phyloP scores from a whole-genome alignment of 92 coral and sea anemone genomes.

The Palythoa grandiflora region DNA sequence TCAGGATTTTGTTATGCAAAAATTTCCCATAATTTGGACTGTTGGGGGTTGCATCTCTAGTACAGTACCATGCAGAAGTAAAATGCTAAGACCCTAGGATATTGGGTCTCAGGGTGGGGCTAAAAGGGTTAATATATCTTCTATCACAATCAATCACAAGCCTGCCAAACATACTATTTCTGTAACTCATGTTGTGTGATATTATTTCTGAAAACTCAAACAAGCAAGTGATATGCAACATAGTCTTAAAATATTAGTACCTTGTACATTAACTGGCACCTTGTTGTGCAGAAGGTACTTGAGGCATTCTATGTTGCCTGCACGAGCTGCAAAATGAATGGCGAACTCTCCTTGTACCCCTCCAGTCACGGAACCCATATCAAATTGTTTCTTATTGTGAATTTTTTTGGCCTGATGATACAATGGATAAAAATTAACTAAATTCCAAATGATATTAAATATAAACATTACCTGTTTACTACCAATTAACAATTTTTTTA shows the following conservation, averaged over 20 bases:
- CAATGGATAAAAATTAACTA: neutral
- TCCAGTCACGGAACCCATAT: slow-evolving; percentile 51
- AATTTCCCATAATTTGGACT: too few relatives aligned
- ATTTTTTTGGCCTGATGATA: slow-evolving; percentile 65
- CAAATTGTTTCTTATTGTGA: slow-evolving; percentile 55
- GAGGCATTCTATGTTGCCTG: slow-evolving; percentile 76
- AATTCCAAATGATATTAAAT: neutral
- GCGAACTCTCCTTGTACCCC: slow-evolving; percentile 51
- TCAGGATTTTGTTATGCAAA: too few relatives aligned
- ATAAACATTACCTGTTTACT: neutral
- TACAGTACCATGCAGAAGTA: too few relatives aligned
- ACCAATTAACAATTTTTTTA: too few relatives aligned
- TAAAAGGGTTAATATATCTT: too few relatives aligned
- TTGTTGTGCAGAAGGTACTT: slow-evolving; percentile 77
- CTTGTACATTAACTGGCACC: slow-evolving; percentile 76
- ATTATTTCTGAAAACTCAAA: too few relatives aligned
- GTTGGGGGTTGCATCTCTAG: too few relatives aligned
- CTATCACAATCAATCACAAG: neutral
- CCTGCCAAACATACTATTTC: neutral
- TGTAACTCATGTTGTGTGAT: too few relatives aligned
- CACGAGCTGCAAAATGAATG: slow-evolving; percentile 82
- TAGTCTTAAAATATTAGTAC: slow-evolving; percentile 50
- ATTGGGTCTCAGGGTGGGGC: too few relatives aligned
- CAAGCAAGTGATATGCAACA: neutral
- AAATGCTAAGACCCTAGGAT: too few relatives aligned